Evolutionary conservation across 1,140 invertebrate species (phyloP), one percentile per base, ranked within the genome.

Genomic region (Pygmarrhopalites habei): DNA sequence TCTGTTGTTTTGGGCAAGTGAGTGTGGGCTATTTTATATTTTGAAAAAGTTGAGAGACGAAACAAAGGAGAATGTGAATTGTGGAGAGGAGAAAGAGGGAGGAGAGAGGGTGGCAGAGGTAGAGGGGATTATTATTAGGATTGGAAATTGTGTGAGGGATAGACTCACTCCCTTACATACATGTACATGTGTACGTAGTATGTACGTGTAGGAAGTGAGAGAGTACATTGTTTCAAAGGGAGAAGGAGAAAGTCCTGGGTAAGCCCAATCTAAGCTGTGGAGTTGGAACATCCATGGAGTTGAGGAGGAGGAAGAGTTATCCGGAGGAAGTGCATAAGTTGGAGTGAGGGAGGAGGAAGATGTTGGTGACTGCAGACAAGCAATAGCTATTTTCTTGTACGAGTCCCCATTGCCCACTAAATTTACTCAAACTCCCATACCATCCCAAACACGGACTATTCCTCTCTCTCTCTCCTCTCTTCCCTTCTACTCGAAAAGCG

Each of bases 321-420:
- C 26, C 49, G 43, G 28, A 47, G 39, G 58, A 25, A 44, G n/a
- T 39, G 19, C 49, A 26, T 32, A 52, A 28, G 59, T 32, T 23
- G 21, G 46, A 19, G 5, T 14, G 28, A 26, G 15, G 39, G 51
- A 52, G 49, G 60, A 57, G 39, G n/a, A 57, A 29, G n/a, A 35
- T 47, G 44, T 60, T 59, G 41, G 41, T 56, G 63, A 64, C 49
- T 58, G 64, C 29, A 71, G 47, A n/a, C n/a, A 64, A 65, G 57
- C 69, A 66, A 69, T 67, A 67, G 69, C 69, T 70, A 70, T 70
- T 70, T 70, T 70, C 65, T 67, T 47, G 47, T 67, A 70, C 67
- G 69, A 59, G 62, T 70, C 69, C 69, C 69, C 59, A 60, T 66
- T 56, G 69, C 63, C 60, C 58, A 65, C 53, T 70, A 70, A 70